Evolutionary conservation across 2,797 vertebrate species (phyloP).

Genomic region (Pogoniulus pusillus): DNA sequence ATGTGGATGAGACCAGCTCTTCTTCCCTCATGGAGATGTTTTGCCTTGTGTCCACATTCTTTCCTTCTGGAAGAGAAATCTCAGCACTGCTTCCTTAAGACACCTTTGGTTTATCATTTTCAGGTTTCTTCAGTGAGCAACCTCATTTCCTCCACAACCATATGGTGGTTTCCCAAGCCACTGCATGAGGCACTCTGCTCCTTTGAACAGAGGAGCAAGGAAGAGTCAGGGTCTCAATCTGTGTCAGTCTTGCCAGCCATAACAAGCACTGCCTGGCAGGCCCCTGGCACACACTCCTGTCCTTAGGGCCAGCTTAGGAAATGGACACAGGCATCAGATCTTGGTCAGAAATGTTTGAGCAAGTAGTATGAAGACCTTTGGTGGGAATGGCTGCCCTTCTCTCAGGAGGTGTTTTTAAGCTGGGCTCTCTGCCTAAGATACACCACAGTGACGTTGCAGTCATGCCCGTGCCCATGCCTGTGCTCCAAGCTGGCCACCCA

Average conservation of each 20-base stretch:
- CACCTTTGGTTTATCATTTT: not conserved
- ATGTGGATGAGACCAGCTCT: not conserved
- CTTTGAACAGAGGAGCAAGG: fast-evolving
- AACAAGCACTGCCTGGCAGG: not conserved
- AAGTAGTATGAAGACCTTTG: not conserved
- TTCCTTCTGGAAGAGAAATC: not conserved
- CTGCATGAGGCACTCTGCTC: not conserved
- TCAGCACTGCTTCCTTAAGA: not conserved
- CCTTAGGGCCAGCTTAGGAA: not conserved
- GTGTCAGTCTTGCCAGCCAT: not conserved
- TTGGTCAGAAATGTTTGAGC: not conserved
- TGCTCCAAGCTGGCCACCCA: not conserved
- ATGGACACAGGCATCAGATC: not conserved
- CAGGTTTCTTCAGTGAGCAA: not conserved
- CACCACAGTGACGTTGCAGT: not conserved
- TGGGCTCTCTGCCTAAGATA: not conserved
- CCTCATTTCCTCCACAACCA: not conserved
- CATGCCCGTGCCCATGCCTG: fast-evolving
- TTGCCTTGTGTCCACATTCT: not conserved
- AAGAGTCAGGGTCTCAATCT: fast-evolving
- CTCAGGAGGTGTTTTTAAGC: not conserved
- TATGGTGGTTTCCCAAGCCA: not conserved
- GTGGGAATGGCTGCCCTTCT: not conserved
- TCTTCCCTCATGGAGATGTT: not conserved
- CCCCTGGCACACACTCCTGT: not conserved